Base-by-base conservation (phyloP, 2,888 invertebrate species). In the Hirtodrosophila duncani region DNA sequence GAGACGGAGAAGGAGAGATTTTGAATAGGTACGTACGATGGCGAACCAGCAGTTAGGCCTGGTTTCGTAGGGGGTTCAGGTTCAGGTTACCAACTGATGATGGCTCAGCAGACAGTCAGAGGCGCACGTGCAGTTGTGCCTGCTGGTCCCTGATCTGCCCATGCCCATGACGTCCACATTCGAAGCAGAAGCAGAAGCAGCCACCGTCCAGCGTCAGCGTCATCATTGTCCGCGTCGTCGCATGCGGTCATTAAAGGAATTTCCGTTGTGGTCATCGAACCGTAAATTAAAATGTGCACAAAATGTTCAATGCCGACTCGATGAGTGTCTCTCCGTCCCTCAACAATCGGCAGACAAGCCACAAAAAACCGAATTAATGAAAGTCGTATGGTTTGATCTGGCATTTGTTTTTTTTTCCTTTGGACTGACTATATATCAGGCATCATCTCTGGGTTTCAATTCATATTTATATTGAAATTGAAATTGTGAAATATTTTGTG, bases 201-300 rank as follows among this genome's bases (percentile, higher is more conserved):
- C 16, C 34, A 21, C 16, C 26, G 37, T 20, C 24, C 46, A 30
- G 26, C 34, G 20, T 37, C 31, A 24, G 11, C 36, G 29, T 62
- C 33, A 45, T 48, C 67, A 56, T 63, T 63, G 66, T 57, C 50
- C 57, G 50, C 62, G 60, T 68, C 63, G 68, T 67, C 61, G 62
- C 63, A 72, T 61, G 62, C 63, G 66, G 74, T 71, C 72, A 70
- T 72, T 70, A 77, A 75, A 72, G 68, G 72, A 80, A 80, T 83
- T 75, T 80, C 83, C 83, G 72, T 68, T 67, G 69, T 71, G 80
- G 64, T 59, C 77, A 72, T 56, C 72, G 69, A 82, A 66, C 70
- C 78, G 63, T 80, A 61, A 71, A 81, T 69, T 75, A 70, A 67
- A 74, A 63, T 69, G 70, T 69, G 66, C 66, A 64, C 62, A 58